A percentile compares a stretch with the other conserved stretches of the same genome.
Conservation (phyloP, 2,888 invertebrate species). For the Ormyrus rosae region DNA sequence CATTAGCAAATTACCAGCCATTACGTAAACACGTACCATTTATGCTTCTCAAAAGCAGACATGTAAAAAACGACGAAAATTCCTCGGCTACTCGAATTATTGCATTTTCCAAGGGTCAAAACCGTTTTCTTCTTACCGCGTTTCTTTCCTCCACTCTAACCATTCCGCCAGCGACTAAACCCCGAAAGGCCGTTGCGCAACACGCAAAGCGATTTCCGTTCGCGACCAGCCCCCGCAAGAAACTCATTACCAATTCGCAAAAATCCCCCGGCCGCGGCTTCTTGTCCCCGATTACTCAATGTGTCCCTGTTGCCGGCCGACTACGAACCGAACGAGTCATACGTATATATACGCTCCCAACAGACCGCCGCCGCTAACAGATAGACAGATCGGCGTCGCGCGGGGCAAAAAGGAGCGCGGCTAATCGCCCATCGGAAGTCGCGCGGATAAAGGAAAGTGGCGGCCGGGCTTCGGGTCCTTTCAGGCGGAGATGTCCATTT, state of each 20-base stretch:
- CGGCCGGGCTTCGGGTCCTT: not conserved
- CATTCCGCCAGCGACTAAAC: too few species aligned
- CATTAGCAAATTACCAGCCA: too few species aligned
- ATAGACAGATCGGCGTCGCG: constrained; percentile 7
- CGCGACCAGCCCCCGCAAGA: constrained; percentile 14
- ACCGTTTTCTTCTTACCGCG: too few species aligned
- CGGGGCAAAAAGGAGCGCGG: constrained; percentile 31
- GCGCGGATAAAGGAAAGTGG: constrained; percentile 36
- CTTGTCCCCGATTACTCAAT: not conserved
- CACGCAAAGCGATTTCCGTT: constrained; percentile 36
- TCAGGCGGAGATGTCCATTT: constrained; percentile 14
- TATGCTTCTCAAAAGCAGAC: too few species aligned
- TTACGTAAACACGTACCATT: too few species aligned
- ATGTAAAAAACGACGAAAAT: too few species aligned
- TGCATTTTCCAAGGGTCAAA: too few species aligned
- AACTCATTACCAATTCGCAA: constrained; percentile 33
- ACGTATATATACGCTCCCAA: too few species aligned
- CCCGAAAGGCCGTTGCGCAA: constrained; percentile 22
- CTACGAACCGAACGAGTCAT: too few species aligned
- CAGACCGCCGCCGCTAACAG: not conserved
- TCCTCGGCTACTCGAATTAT: too few species aligned
- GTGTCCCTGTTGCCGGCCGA: not conserved
- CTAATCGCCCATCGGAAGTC: constrained; percentile 47
- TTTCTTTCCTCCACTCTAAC: too few species aligned
- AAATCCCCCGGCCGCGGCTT: constrained; percentile 20